Evolutionary conservation across 2,113 vertebrate species (phyloP), one percentile per base, ranked within the genome.

Genomic region (Scomber colias): DNA sequence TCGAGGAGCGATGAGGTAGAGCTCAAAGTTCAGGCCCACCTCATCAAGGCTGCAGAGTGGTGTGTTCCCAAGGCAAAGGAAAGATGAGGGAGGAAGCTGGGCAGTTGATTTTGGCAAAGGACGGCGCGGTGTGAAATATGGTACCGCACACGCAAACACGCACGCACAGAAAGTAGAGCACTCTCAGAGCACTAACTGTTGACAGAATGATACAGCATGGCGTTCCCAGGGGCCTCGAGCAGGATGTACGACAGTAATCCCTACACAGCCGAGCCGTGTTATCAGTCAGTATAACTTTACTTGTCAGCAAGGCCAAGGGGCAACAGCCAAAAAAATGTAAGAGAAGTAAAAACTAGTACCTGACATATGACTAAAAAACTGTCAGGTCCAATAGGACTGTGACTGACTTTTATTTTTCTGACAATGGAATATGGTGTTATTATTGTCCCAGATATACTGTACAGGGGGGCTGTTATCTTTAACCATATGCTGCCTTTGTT

Each of bases 201-300:
- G 93, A 95, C 94, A 94, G 93, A 93, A 87, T 90, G 93, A 93
- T 92, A 77, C 92, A 91, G 89, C 90, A 86, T 81, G 89, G 90
- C 79, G 74, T 87, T 93, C 92, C 90, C 90, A 69, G 70, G 90
- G 87, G 92, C 81, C 82, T 80, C 60, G 1, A 61, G 67, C 80
- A 82, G 87, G 88, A 93, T 86, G 87, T 90, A 74, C 71, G 46
- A 76, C 83, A 81, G 89, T 91, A 89, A 94, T 89, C 88, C 84
- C 82, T 70, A 90, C 90, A 90, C 78, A 79, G 79, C 72, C 55
- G 50, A 81, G 67, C 79, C 70, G 89, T 83, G 88, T 89, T 91
- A 94, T 92, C 90, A 87, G 85, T 93, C 88, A 90, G 84, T 86
- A 78, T 46, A 75, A 85, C 90, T 90, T 77, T 86, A 90, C 64